Base-by-base conservation (phyloP, 2,113 vertebrate species). In the Nothobranchius furzeri region DNA sequence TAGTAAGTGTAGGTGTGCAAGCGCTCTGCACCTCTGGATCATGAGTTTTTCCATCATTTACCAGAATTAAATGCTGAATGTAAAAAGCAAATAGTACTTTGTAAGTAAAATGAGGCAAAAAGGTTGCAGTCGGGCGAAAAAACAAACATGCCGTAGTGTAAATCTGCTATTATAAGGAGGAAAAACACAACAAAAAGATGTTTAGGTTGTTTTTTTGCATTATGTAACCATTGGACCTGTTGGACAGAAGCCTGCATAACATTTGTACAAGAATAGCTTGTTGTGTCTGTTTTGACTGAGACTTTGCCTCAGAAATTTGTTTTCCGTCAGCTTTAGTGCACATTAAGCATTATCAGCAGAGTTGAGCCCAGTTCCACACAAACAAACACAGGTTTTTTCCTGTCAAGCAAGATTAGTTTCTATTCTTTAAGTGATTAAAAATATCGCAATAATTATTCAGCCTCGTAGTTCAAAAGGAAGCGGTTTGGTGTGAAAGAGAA, bases 221-320 rank as follows among this genome's bases (percentile, higher is more conserved):
- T 77, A 82, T 85, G 86, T 66, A 79, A 88, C 68, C 61, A 58
- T 68, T 80, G 65, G 85, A 77, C 83, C 83, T 90, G 89, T 93
- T 92, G 91, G 91, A 88, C 57, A 55, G 57, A 69, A 54, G 89
- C 85, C 75, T 84, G 87, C 88, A 84, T 85, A 78, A 69, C 86
- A 85, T 86, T 92, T 89, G 73, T 50, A 10, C 73, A 89, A 86
- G 81, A 88, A 86, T 89, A 84, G 76, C 68, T 54, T 82, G 84
- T 90, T 91, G 89, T 89, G 70, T 89, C 66, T 54, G 62, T 76
- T 70, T 73, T 43, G 40, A 73, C 65, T 55, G 42, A 66, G 60
- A 68, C 68, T 83, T 71, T 61, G 68, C 72, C 62, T 55, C 56
- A 75, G 60, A 62, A 83, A 65, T 53, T 13, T 69, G 60, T 69